These are phyloP conservation scores for Xenopus borealis DNA, from an alignment of 2,113 vertebrate genomes.

Conservation along the genomic window DNA sequence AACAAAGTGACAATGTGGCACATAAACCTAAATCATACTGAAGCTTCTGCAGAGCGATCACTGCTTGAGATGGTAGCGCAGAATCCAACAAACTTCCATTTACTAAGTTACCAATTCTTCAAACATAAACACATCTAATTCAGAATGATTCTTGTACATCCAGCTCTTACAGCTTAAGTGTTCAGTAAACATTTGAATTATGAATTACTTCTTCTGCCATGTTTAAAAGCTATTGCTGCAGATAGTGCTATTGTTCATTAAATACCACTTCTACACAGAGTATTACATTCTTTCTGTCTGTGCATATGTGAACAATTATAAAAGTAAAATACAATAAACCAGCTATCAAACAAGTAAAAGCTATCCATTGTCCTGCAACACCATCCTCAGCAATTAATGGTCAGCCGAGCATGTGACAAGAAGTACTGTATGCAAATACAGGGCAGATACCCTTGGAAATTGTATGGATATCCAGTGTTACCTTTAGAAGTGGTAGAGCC, in stretches of 20 bases:
- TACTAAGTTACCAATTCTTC: slow-evolving; percentile 7
- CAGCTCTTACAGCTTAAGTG: slow-evolving; percentile 1
- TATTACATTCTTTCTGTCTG: slow-evolving; percentile 7
- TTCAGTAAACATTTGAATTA: slow-evolving; percentile 25
- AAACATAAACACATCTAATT: slow-evolving; percentile 8
- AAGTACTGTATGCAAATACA: too few relatives aligned
- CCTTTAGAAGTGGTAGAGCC: too few relatives aligned
- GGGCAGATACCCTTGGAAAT: too few relatives aligned
- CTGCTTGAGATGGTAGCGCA: slow-evolving; percentile 7
- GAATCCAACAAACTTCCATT: slow-evolving; percentile 11
- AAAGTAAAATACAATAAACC: too few relatives aligned
- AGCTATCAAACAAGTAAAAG: too few relatives aligned
- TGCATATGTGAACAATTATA: neutral
- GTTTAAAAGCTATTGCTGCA: slow-evolving; percentile 6
- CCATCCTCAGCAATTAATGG: too few relatives aligned
- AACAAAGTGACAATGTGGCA: neutral
- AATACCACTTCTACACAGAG: slow-evolving; percentile 12
- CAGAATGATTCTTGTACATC: slow-evolving; percentile 7
- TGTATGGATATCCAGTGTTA: too few relatives aligned
- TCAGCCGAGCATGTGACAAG: too few relatives aligned
- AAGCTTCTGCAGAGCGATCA: slow-evolving; percentile 19
- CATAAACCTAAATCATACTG: neutral
- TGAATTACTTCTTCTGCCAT: slow-evolving; percentile 23
- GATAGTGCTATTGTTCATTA: slow-evolving; percentile 25
- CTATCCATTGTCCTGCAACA: too few relatives aligned